phyloP scores from a whole-genome alignment of 2,888 invertebrate genomes.

The Mythimna lalbum region DNA sequence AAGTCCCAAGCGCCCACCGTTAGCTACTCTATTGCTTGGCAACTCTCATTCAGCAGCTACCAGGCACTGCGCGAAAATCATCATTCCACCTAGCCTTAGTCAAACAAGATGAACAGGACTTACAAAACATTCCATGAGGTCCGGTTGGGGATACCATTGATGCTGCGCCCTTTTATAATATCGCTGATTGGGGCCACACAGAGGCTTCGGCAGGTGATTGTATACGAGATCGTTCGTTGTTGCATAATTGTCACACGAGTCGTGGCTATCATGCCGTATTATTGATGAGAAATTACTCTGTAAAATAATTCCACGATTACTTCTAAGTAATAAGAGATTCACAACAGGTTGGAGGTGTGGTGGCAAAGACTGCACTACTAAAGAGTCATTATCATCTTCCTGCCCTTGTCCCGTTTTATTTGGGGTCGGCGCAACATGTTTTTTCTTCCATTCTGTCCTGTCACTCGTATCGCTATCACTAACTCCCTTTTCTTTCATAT shows the following conservation, averaged over 20 bases:
- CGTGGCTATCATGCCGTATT: conserved; percentile 84
- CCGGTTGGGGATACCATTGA: conserved; percentile 84
- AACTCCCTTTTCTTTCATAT: no score
- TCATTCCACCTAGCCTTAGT: not conserved
- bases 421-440: no score
- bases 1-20: no score
- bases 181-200: conserved; percentile 82
- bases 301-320: conserved; percentile 23
- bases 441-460: no score
- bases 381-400: no score
- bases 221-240: conserved; percentile 89
- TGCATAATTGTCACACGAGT: conserved; percentile 85
- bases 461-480: no score
- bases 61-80: not conserved
- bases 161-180: conserved; percentile 83
- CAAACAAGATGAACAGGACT: conserved; percentile 54
- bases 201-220: conserved; percentile 88
- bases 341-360: no score
- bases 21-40: not conserved
- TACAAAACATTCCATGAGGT: conserved; percentile 84
- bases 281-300: conserved; percentile 84
- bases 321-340: no score
- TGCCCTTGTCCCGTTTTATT: no score
- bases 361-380: no score
- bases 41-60: not conserved